phyloP scores from a whole-genome alignment of 2,888 invertebrate species.

The Mimas tiliae region DNA sequence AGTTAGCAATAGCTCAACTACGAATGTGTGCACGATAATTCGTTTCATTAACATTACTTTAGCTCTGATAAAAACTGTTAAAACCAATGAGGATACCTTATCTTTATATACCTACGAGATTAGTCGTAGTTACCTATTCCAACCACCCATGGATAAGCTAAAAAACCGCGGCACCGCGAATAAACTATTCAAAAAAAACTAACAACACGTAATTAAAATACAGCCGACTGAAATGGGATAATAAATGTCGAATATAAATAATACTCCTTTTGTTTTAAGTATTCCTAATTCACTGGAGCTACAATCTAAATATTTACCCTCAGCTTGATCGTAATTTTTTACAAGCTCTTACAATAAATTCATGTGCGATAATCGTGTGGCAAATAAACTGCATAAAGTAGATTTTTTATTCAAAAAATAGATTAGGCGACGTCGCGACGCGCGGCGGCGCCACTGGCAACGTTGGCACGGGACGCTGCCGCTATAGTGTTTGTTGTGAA shows the following conservation, averaged over 20 bases:
- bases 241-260: conserved; percentile 28
- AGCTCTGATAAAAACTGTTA: background rate
- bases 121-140: conserved; percentile 9
- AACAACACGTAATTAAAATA: background rate
- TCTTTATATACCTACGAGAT: background rate
- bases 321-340: conserved; percentile 40
- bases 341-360: conserved; percentile 30
- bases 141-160: background rate
- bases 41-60: background rate
- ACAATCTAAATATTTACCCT: conserved; percentile 49
- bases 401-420: conserved; percentile 64
- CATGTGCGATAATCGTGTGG: conserved; percentile 11
- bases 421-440: conserved; percentile 61
- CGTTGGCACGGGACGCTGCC: conserved; percentile 72
- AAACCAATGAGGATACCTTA: background rate
- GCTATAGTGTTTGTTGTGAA: conserved; percentile 70
- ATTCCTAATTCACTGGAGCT: conserved; percentile 28
- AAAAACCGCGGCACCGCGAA: background rate
- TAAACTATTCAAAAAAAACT: conserved; percentile 11
- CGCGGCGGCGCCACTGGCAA: conserved; percentile 67
- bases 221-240: conserved; percentile 20
- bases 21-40: background rate
- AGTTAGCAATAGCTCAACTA: background rate
- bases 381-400: conserved; percentile 33
- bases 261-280: conserved; percentile 24